phyloP scores from a whole-genome alignment of 2,888 invertebrate genomes.

The Alitta virens region DNA sequence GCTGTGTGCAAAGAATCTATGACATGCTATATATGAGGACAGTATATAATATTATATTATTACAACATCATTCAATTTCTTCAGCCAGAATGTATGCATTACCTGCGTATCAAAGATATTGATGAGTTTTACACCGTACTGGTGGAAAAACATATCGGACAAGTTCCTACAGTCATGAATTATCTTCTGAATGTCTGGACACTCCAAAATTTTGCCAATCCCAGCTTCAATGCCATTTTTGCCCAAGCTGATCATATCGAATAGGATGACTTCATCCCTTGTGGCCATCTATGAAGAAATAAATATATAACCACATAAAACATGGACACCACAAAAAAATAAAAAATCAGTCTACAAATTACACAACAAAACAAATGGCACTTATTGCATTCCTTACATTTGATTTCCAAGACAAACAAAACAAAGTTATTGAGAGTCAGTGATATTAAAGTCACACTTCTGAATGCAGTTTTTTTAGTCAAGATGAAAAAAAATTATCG shows the following conservation, averaged over 20 bases:
- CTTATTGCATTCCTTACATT: too few species aligned
- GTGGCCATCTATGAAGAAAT: constrained; percentile 39
- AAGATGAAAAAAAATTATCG: too few species aligned
- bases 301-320: background rate
- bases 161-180: constrained; percentile 64
- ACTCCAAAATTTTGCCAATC: constrained; percentile 76
- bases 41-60: too few species aligned
- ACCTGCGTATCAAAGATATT: constrained; percentile 65
- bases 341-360: background rate
- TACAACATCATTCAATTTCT: too few species aligned
- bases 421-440: too few species aligned
- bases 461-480: too few species aligned
- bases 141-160: constrained; percentile 65
- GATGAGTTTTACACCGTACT: constrained; percentile 62
- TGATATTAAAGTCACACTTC: too few species aligned
- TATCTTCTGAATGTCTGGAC: constrained; percentile 61
- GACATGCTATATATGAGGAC: too few species aligned
- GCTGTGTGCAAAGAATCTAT: too few species aligned
- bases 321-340: background rate
- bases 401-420: too few species aligned
- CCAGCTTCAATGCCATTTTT: constrained; percentile 59
- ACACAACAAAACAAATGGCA: too few species aligned
- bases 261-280: constrained; percentile 44
- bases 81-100: too few species aligned
- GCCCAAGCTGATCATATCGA: constrained; percentile 49